Conservation (phyloP, 2,113 vertebrate species). For the Brachyistius frenatus region DNA sequence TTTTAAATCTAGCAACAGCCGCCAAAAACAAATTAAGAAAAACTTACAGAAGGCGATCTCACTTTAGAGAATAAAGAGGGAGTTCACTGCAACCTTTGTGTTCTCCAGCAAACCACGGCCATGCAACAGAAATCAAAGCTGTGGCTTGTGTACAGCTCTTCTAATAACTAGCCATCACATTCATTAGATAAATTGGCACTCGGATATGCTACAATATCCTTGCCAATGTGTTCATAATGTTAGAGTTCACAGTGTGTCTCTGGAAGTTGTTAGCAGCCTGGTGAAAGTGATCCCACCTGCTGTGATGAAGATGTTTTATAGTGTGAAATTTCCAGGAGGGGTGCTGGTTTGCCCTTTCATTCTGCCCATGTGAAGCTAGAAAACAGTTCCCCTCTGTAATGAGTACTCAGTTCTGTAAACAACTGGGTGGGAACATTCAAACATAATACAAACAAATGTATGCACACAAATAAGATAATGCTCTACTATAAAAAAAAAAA, state of each 20-base stretch:
- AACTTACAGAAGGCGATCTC: not conserved
- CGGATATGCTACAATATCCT: constrained; percentile 20
- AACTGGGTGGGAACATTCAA: constrained; percentile 20
- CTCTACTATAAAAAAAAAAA: not conserved
- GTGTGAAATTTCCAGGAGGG: constrained; percentile 64
- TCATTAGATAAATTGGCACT: constrained; percentile 57
- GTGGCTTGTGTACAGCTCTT: constrained; percentile 17
- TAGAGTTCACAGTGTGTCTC: constrained; percentile 46
- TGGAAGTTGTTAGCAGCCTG: constrained; percentile 61
- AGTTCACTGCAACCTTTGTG: not conserved
- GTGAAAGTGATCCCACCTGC: constrained; percentile 60
- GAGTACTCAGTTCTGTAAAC: constrained; percentile 44
- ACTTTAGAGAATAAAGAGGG: not conserved
- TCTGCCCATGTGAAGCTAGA: constrained; percentile 39
- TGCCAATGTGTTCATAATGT: constrained; percentile 53
- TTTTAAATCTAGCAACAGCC: not conserved
- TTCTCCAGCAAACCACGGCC: not conserved
- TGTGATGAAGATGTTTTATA: constrained; percentile 60
- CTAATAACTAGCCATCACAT: constrained; percentile 20
- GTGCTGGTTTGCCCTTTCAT: constrained; percentile 61
- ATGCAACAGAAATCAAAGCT: constrained; percentile 9
- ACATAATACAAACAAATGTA: not conserved
- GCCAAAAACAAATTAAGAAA: not conserved
- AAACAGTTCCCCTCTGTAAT: constrained; percentile 54
- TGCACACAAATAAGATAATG: constrained; percentile 6